Base-by-base conservation (phyloP, 2,797 vertebrate species). In the Enteromius thamalakanensis region DNA sequence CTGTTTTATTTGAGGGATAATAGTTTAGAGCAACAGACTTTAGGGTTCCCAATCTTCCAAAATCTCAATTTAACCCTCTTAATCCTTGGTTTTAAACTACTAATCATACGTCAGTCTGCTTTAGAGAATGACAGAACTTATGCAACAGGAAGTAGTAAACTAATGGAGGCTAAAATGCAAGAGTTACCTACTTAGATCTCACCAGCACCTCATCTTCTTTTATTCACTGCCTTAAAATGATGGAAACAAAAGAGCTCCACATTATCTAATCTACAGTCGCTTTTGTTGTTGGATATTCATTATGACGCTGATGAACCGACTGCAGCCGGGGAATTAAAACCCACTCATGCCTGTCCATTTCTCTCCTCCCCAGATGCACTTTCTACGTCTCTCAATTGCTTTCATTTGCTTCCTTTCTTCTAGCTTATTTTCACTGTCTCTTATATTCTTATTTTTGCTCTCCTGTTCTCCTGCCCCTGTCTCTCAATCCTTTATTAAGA, bases 401-500 rank as follows among this genome's bases (percentile, higher is more conserved):
- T 47, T 34, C 81, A 53, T 42, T 79, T 21, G 8, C 51, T 45
- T 75, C 76, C 64, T 45, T 40, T 47, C 51, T 42, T 81, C 76
- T 74, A 80, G n/a, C 64, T 53, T 26, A 26, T 65, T 69, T 53
- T 69, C 21, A 40, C n/a, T 82, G 75, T 71, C 45, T 85, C 82
- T 78, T 79, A 86, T 74, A 83, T 67, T 81, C 72, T 32, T 47
- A 69, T 21, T 85, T 84, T 81, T 53, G 51, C 2, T 60, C 71
- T 86, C 67, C 51, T 45, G 4, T 58, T 64, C 69, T 76, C 51
- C 42, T 29, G 40, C 23, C 40, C 47, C 37, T 55, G 23, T 81
- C 45, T 49, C 14, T 76, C 65, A 67, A 47, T 72, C 83, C 88
- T 90, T 91, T 90, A 92, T 92, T 92, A 82, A 89, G 65, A 58